Percentiles rank a stretch among this genome's conserved stretches.
phyloP scores from a whole-genome alignment of 2,797 vertebrate genomes.

The Sebastes wilsoni region DNA sequence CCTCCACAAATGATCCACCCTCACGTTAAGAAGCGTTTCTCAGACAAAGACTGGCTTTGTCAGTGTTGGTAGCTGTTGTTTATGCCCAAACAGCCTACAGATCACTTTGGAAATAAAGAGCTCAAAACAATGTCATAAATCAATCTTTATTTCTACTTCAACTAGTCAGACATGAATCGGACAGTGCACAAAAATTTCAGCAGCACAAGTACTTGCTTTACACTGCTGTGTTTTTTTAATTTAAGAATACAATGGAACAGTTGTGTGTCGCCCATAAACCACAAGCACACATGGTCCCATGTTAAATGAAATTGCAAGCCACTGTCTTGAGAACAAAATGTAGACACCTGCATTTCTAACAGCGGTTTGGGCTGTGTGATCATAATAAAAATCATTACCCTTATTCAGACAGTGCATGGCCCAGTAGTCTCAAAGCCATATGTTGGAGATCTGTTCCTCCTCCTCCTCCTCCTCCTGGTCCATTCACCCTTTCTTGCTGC shows the following conservation, averaged over 20 bases:
- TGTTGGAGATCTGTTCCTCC: conserved; percentile 11
- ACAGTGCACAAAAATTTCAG: not conserved
- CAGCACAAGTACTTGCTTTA: not conserved
- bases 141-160: conserved; percentile 16
- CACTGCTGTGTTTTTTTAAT: conserved; percentile 18
- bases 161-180: not conserved
- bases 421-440: conserved; percentile 4
- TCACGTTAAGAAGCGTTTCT: conserved; percentile 44
- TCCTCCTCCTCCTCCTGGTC: not conserved
- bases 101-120: conserved; percentile 21
- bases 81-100: conserved; percentile 18
- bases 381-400: conserved; percentile 5
- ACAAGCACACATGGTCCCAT: conserved; percentile 13
- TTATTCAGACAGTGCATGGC: not conserved
- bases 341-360: conserved; percentile 20
- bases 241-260: not conserved
- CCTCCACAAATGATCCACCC: conserved; percentile 60
- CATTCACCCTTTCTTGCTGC: not conserved
- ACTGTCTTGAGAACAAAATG: conserved; percentile 17
- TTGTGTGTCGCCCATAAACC: conserved; percentile 19
- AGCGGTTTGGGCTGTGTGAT: not conserved
- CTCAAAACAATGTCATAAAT: conserved; percentile 19
- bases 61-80: conserved; percentile 2
- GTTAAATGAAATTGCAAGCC: conserved; percentile 19
- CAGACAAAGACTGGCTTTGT: conserved; percentile 70